Evolutionary conservation across 2,113 vertebrate genomes (phyloP).

Genomic region (Nesoenas mayeri): DNA sequence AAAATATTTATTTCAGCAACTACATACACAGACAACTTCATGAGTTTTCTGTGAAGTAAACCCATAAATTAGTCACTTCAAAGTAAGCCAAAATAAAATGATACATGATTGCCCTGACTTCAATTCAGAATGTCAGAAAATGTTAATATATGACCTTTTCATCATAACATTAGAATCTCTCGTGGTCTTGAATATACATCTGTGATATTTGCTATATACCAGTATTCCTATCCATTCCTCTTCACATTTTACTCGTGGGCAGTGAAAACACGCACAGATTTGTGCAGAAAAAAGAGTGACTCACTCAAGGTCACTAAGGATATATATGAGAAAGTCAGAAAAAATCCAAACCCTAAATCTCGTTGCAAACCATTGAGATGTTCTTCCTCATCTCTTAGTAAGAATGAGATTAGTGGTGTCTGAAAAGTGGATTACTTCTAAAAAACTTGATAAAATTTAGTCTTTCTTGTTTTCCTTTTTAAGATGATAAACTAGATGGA

Average conservation of each 20-base stretch:
- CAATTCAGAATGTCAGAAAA: background rate
- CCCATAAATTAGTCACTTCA: background rate
- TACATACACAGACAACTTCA: background rate
- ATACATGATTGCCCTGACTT: background rate
- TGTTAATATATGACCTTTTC: background rate
- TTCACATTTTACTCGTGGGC: background rate
- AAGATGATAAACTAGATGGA: background rate
- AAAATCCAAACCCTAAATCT: background rate
- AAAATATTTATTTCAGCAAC: slow-evolving; percentile 11
- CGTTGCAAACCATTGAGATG: background rate
- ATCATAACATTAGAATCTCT: background rate
- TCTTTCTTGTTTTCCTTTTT: background rate
- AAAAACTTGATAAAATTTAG: background rate
- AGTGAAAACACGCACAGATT: background rate
- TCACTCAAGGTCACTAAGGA: background rate
- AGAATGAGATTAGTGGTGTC: background rate
- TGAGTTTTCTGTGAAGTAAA: background rate
- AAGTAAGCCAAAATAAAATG: background rate
- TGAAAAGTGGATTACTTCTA: background rate
- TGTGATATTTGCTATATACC: background rate
- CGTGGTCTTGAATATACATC: background rate
- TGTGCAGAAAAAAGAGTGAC: background rate
- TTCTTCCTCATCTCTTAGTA: background rate
- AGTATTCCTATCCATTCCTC: background rate
- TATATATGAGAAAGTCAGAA: background rate